Base-by-base conservation (phyloP, 1,140 invertebrate species). In the Pissodes strobi region DNA sequence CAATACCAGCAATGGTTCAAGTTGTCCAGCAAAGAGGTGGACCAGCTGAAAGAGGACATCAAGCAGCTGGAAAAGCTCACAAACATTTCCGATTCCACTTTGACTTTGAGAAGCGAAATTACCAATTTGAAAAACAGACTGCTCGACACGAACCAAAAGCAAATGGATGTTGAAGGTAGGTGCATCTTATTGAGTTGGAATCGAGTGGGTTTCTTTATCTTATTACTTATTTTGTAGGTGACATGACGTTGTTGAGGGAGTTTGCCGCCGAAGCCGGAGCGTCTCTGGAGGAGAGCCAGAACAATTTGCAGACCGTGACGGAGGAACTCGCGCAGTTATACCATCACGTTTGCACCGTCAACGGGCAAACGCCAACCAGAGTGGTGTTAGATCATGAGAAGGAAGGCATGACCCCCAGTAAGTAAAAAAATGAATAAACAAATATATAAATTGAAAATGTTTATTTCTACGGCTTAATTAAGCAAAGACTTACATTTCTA, bases 251-350 rank as follows among this genome's bases (percentile, higher is more conserved):
- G 1, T 79, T 94, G 41, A 88, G 88, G 37, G 85, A 90, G 70
- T 84, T 92, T 30, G 88, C 91, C 5, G 85, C 86, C 38, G 89
- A 91, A 73, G 89, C 90, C 18, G 87, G 90, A 23, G 81, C 85
- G 64, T 88, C 86, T 30, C 77, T 94, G 12, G 88, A 87, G 70
- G 84, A 85, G 25, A 92, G 93, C 10, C 92, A 95, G 76, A 89
- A 90, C 51, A 89, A 91, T 74, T 76, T 94, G 66, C 85, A 90
- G 45, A 87, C 86, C 37, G 88, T 97, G 10, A 93, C 92, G 4
- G 95, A 98, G 76, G 92, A 96, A 76, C 79, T 99, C 67, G 93
- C 94, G 25, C 91, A 95, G 75, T 79, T 99, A 13, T 96, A 96
- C 81, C 92, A 97, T 82, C 92, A 97, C 78, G 92, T 97, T 37